A percentile compares a stretch with the other conserved stretches of the same genome.
These are phyloP conservation scores for Drosophila sordidula DNA, from an alignment of 2,888 invertebrate genomes.

Conservation along the genomic window DNA sequence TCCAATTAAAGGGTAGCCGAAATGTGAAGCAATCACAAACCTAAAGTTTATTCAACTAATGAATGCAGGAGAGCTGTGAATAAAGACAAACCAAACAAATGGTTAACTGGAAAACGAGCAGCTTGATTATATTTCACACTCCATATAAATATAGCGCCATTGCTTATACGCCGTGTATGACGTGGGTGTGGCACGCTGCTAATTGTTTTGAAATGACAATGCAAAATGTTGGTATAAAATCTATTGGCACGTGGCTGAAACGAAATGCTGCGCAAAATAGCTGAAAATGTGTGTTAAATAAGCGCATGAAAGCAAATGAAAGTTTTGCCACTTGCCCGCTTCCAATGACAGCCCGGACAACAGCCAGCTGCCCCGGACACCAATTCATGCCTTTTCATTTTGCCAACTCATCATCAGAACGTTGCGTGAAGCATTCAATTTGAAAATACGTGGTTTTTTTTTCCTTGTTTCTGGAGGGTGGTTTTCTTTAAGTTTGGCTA, in stretches of 20 bases:
- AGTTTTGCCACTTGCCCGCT: slow-evolving; percentile 64
- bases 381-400: slow-evolving; percentile 54
- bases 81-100: background rate
- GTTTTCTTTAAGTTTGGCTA: slow-evolving; percentile 35
- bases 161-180: slow-evolving; percentile 46
- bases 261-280: slow-evolving; percentile 58
- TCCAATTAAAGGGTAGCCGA: background rate
- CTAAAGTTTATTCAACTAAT: slow-evolving; percentile 35
- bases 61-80: slow-evolving; percentile 11
- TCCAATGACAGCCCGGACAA: slow-evolving; percentile 35
- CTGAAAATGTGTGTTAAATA: slow-evolving; percentile 76
- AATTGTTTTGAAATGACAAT: slow-evolving; percentile 72
- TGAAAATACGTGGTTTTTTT: slow-evolving; percentile 44
- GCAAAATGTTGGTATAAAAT: slow-evolving; percentile 54
- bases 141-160: slow-evolving; percentile 24
- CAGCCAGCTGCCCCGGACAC: background rate
- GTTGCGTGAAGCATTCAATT: slow-evolving; percentile 48
- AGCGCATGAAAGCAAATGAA: slow-evolving; percentile 74
- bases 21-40: slow-evolving; percentile 3
- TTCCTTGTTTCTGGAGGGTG: background rate
- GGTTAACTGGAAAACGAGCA: slow-evolving; percentile 10
- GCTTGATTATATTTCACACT: slow-evolving; percentile 13
- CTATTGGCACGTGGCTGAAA: slow-evolving; percentile 39
- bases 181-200: slow-evolving; percentile 43
- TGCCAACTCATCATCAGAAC: slow-evolving; percentile 64